Conservation (phyloP, 30 jellyfish, hydroid and myxozoan genomes). For the Euphysa ruthae region DNA sequence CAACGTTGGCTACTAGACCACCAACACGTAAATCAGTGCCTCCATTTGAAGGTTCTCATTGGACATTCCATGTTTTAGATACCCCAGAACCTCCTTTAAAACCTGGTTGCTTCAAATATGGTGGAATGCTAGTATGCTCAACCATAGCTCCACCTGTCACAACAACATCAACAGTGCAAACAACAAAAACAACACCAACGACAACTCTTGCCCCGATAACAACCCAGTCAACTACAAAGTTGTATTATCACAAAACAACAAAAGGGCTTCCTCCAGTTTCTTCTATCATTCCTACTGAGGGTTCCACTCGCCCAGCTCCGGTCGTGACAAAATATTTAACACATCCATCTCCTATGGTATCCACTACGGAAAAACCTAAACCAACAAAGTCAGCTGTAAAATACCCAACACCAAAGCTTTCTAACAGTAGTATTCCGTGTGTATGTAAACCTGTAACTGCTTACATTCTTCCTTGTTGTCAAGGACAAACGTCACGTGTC, state of each 20-base stretch:
- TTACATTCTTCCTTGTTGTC: background rate
- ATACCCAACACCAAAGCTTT: background rate
- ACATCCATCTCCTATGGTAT: constrained; percentile 10
- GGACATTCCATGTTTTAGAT: constrained; percentile 5
- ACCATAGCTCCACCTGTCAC: constrained; percentile 7
- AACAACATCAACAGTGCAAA: background rate
- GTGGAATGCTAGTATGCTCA: constrained; percentile 6
- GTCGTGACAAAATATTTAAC: constrained; percentile 8
- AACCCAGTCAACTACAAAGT: background rate
- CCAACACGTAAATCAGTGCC: constrained; percentile 3
- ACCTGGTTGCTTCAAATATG: constrained; percentile 13
- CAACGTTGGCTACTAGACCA: background rate
- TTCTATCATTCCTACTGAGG: background rate
- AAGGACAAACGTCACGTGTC: background rate
- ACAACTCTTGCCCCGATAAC: constrained; percentile 5
- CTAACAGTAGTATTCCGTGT: constrained; percentile 1
- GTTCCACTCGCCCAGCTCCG: constrained; percentile 19
- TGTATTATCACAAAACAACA: background rate
- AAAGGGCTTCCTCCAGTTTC: constrained; percentile 21
- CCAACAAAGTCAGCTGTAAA: constrained; percentile 13
- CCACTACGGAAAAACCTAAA: constrained; percentile 5
- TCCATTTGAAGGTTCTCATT: background rate
- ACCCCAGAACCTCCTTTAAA: constrained; percentile 2
- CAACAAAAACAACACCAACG: background rate
- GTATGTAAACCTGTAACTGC: background rate